A percentile compares a stretch with the other conserved stretches of the same genome.
Conservation (phyloP, 2,113 vertebrate species). For the Clarias gariepinus region DNA sequence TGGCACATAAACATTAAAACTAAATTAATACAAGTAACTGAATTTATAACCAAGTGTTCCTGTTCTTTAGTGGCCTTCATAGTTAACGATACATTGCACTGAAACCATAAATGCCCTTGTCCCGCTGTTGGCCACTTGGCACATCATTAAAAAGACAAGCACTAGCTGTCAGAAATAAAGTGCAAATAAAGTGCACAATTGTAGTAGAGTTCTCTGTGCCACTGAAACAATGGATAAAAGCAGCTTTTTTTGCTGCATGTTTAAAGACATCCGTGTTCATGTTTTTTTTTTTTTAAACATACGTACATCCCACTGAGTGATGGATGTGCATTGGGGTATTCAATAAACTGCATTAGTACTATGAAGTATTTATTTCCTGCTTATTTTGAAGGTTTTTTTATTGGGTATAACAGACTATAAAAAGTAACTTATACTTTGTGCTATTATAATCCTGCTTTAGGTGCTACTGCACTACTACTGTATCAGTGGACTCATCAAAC, state of each 20-base stretch:
- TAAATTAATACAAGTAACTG: background rate
- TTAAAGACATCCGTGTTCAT: background rate
- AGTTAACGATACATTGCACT: background rate
- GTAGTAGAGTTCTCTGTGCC: background rate
- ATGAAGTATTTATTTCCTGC: background rate
- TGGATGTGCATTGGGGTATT: background rate
- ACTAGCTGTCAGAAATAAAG: background rate
- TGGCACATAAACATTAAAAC: background rate
- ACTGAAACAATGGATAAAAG: background rate
- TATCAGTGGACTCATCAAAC: no score
- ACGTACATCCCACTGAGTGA: background rate
- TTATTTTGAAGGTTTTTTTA: background rate
- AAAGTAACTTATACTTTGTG: background rate
- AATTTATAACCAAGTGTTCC: background rate
- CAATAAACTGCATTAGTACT: no score
- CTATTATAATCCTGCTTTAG: background rate
- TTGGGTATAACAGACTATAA: background rate
- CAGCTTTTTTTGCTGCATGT: background rate
- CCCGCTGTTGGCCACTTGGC: background rate
- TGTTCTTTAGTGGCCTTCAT: background rate
- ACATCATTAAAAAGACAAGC: background rate
- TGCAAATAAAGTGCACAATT: background rate
- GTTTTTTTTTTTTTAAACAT: background rate
- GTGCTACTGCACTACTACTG: background rate
- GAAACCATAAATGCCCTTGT: background rate